phyloP scores from a whole-genome alignment of 2,888 invertebrate species.

The Oligia strigilis region DNA sequence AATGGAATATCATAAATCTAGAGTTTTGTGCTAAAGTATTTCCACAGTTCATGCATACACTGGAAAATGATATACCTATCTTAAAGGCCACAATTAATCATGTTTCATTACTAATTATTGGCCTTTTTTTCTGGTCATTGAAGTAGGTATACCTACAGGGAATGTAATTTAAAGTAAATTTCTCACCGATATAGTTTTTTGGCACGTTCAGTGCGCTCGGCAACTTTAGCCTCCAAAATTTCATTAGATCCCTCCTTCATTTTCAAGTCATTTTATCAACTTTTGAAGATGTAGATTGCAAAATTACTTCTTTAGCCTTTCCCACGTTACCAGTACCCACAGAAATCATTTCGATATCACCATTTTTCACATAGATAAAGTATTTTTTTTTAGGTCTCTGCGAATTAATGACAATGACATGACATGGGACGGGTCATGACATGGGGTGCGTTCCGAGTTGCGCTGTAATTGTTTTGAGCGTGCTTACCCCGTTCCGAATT shows the following conservation, averaged over 20 bases:
- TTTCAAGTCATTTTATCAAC: constrained; percentile 88
- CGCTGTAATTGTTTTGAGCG: no score
- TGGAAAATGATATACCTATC: neutral
- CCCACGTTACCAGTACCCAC: constrained; percentile 66
- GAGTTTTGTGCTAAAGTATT: neutral
- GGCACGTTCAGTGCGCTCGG: constrained; percentile 87
- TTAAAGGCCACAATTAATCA: neutral
- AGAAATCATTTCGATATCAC: constrained; percentile 76
- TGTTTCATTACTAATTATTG: constrained; percentile 17
- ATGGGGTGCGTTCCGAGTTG: neutral
- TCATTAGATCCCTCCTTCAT: constrained; percentile 88
- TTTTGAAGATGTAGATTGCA: constrained; percentile 83
- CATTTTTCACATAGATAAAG: constrained; percentile 71
- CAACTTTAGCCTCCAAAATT: constrained; percentile 85
- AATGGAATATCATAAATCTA: neutral
- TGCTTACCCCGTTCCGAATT: no score
- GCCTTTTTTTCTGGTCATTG: constrained; percentile 42
- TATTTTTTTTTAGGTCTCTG: constrained; percentile 51
- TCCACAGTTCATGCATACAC: neutral
- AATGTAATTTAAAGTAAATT: constrained; percentile 14
- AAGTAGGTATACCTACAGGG: neutral
- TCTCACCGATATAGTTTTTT: constrained; percentile 89
- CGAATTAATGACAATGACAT: constrained; percentile 55
- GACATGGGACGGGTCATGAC: constrained; percentile 27
- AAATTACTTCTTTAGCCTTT: constrained; percentile 72